Percentiles rank a stretch among this genome's conserved stretches.
Evolutionary conservation across 1,140 invertebrate genomes (phyloP).

Genomic region (Pseudomyrmex cubaensis): DNA sequence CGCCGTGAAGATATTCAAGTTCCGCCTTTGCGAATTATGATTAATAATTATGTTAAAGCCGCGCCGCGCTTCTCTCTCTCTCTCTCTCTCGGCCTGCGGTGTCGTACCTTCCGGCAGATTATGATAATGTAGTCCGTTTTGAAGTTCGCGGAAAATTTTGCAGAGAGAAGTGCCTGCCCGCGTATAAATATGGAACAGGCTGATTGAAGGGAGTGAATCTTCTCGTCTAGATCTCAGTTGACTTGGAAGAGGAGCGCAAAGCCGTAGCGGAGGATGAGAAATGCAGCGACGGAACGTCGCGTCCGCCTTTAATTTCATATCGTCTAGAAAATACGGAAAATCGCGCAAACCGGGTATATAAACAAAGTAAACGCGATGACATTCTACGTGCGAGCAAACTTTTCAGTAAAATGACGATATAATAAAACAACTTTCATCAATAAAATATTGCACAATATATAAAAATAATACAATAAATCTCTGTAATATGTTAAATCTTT

Average conservation of each 20-base stretch:
- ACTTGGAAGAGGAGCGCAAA: slow-evolving; percentile 60
- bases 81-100: slow-evolving; percentile 39
- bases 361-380: not conserved
- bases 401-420: not conserved
- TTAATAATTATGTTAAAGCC: slow-evolving; percentile 73
- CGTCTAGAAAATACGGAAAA: not conserved
- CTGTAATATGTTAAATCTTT: not conserved
- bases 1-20: slow-evolving; percentile 2
- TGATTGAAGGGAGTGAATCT: slow-evolving; percentile 75
- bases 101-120: slow-evolving; percentile 72
- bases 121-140: slow-evolving; percentile 77
- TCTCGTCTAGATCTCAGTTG: slow-evolving; percentile 58
- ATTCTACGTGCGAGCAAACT: not conserved
- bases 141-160: slow-evolving; percentile 73
- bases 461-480: not conserved
- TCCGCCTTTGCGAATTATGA: slow-evolving; percentile 65
- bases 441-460: not conserved
- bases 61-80: slow-evolving; percentile 1
- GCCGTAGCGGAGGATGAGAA: slow-evolving; percentile 51
- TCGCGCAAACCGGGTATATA: not conserved
- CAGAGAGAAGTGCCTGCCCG: slow-evolving; percentile 56
- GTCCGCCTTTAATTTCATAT: slow-evolving; percentile 21
- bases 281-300: slow-evolving; percentile 37
- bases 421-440: not conserved
- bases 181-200: slow-evolving; percentile 78